phyloP scores from a whole-genome alignment of 2,113 vertebrate species.

The Narcine bancroftii region DNA sequence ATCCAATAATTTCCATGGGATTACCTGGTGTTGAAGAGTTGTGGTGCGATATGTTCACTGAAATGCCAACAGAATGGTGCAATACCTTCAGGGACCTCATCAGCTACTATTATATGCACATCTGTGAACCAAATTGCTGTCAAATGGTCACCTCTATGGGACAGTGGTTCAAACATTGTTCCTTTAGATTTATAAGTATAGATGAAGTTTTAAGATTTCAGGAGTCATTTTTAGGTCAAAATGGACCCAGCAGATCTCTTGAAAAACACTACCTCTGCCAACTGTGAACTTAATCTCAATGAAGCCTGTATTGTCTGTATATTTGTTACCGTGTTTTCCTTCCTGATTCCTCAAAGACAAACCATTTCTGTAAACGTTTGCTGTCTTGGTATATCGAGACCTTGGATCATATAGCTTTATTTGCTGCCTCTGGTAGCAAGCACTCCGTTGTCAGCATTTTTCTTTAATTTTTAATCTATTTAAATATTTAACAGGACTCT shows the following conservation, averaged over 20 bases:
- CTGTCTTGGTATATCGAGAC: neutral
- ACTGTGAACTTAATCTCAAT: neutral
- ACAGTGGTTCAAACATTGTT: neutral
- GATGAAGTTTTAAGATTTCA: neutral
- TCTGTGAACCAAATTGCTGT: neutral
- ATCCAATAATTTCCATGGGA: neutral
- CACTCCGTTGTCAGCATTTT: neutral
- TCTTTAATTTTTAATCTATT: neutral
- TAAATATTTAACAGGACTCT: slow-evolving; percentile 6
- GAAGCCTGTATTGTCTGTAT: neutral
- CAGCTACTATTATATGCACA: neutral
- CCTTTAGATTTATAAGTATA: neutral
- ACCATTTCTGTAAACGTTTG: neutral
- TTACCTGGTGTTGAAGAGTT: neutral
- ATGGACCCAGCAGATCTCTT: neutral
- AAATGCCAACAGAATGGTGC: neutral
- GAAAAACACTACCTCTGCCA: neutral
- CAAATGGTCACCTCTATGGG: neutral
- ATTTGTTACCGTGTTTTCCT: neutral
- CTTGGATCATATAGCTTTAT: neutral
- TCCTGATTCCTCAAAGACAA: neutral
- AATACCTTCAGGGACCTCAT: neutral
- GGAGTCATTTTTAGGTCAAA: neutral
- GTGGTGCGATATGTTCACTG: neutral
- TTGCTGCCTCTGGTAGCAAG: neutral